Base-by-base conservation (phyloP, 2,797 vertebrate species). In the Oreortyx pictus region DNA sequence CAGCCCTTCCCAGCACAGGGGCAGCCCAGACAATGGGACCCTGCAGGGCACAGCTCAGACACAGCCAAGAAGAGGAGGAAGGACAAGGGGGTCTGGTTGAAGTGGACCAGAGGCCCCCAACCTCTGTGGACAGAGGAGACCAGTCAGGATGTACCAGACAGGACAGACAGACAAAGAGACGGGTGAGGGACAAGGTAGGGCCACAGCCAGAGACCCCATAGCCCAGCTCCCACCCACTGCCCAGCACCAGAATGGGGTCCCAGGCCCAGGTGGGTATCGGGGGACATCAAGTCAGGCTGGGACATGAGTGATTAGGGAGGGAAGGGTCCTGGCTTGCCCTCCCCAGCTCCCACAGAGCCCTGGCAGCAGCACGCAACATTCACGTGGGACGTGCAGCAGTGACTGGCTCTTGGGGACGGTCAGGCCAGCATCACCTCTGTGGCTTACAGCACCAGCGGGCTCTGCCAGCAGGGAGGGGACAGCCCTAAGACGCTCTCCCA, bases 11-110 rank as follows among this genome's bases (percentile, higher is more conserved):
- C 3, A 20, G 35, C 76, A 49, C n/a, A 6, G 61, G 33, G 39
- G 57, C 86, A 81, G 74, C 68, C 82, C 88, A 41, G 39, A 62
- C 60, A 14, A 35, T 35, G 35, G 65, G 52, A 54, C 75, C 88
- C 78, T 39, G 43, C 49, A 65, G 77, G 76, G 70, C 86, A 78
- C 60, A 79, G 88, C 47, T 92, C 89, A 85, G 74, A 92, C 67
- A 83, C 80, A 81, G 88, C 82, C 88, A 60, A 82, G 49, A 70
- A 61, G 86, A 85, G 65, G 64, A 78, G 68, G 31, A 46, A 31
- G 60, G 29, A 24, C 3, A 2, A 68, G 61, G 68, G 47, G 72
- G 37, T 46, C 22, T 9, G 20, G 37, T 17, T 1, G 7, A 61
- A 35, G 47, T 70, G 77, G 52, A 66, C 16, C 7, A 2, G 6